These are phyloP conservation scores for Sclerurus mexicanus DNA, from an alignment of 2,113 vertebrate species.

Conservation along the genomic window DNA sequence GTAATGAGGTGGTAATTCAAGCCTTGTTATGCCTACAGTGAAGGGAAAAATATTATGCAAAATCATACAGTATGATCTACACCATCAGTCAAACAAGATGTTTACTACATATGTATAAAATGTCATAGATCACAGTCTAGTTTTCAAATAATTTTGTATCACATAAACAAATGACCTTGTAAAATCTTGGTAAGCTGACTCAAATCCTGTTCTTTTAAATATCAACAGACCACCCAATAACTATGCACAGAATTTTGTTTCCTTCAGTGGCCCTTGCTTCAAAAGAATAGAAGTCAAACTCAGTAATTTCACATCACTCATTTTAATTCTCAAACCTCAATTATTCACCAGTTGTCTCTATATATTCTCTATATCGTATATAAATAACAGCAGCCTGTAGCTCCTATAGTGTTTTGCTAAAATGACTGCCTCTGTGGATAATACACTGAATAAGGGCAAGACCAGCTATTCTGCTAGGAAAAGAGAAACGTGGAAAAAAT, in stretches of 20 bases:
- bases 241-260: neutral
- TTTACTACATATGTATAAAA: neutral
- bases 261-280: neutral
- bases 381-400: neutral
- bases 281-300: neutral
- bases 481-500: neutral
- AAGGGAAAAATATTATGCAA: constrained; percentile 10
- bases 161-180: neutral
- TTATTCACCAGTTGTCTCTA: neutral
- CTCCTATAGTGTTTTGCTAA: neutral
- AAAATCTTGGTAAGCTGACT: neutral
- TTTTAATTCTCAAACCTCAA: neutral
- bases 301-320: neutral
- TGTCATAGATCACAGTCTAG: neutral
- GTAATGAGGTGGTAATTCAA: constrained; percentile 10
- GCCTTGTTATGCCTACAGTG: neutral
- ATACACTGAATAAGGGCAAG: neutral
- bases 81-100: neutral
- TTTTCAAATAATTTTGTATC: neutral
- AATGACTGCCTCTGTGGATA: neutral
- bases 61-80: neutral
- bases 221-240: neutral
- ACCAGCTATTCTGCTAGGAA: neutral
- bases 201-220: neutral
- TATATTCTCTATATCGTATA: neutral